Conservation (phyloP, 1,140 invertebrate genomes). For the Lanistes nyassanus region DNA sequence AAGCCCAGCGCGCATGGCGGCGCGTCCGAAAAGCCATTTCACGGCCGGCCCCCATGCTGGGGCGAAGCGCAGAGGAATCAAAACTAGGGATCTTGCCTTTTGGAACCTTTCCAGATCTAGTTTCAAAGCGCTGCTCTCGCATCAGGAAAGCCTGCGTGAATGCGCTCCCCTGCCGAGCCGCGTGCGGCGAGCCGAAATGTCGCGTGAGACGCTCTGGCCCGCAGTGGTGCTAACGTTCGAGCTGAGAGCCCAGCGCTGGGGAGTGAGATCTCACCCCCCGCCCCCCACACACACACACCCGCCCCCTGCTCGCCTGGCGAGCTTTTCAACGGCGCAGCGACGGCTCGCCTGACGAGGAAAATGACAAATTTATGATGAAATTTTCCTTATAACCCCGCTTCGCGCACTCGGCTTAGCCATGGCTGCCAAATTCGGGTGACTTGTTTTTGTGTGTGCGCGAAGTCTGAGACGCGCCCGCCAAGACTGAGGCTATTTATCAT, state of each 20-base stretch:
- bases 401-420: neutral
- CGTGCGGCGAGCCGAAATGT: neutral
- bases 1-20: no score
- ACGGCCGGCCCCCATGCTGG: no score
- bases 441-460: conserved; percentile 1
- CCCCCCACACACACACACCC: no score
- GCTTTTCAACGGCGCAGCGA: conserved; percentile 9
- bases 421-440: neutral
- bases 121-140: conserved; percentile 15
- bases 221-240: neutral
- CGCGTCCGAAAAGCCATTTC: no score
- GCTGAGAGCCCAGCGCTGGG: neutral
- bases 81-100: no score
- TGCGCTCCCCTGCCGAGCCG: neutral
- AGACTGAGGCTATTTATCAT: conserved; percentile 4
- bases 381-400: neutral
- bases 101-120: neutral
- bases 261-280: neutral
- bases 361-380: conserved; percentile 32
- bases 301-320: conserved; percentile 3
- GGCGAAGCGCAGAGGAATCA: no score
- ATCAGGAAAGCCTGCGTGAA: neutral
- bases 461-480: neutral
- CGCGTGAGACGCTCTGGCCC: neutral
- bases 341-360: conserved; percentile 21